Evolutionary conservation across 2,888 invertebrate species (phyloP).

Genomic region (Philaethria dido): DNA sequence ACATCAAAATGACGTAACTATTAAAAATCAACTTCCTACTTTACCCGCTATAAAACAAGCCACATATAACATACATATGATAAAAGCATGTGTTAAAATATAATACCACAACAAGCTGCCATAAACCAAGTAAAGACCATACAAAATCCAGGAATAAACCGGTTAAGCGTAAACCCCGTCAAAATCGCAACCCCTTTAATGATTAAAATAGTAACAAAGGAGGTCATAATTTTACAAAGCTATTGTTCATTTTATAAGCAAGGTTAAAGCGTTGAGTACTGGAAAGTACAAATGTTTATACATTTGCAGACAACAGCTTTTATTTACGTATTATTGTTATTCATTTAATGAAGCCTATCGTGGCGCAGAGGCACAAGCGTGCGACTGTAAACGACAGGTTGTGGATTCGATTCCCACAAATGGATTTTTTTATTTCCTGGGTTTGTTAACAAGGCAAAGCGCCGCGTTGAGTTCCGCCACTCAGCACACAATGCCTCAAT

Average conservation of each 20-base stretch:
- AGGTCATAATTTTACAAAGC: constrained; percentile 20
- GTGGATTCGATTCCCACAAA: no score
- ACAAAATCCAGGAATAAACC: constrained; percentile 10
- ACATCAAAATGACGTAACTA: no score
- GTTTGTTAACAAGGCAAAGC: no score
- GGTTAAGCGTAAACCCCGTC: constrained; percentile 13
- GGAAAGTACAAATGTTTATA: constrained; percentile 23
- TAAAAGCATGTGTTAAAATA: constrained; percentile 2
- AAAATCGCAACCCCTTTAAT: constrained; percentile 24
- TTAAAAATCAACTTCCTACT: no score
- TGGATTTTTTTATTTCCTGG: no score
- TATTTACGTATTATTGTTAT: constrained; percentile 5
- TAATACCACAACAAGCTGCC: not conserved
- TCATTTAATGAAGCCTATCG: no score
- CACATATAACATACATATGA: not conserved
- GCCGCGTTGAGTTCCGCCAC: no score
- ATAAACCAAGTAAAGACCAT: constrained; percentile 9
- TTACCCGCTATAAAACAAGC: not conserved
- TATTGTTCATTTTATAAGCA: constrained; percentile 30
- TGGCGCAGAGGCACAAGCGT: no score
- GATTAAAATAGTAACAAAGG: constrained; percentile 32
- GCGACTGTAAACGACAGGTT: no score
- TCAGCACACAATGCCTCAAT: no score
- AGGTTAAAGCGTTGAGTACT: constrained; percentile 10
- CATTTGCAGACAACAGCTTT: constrained; percentile 28